Evolutionary conservation across 2,888 invertebrate genomes (phyloP).

Genomic region (Acleris sparsana): DNA sequence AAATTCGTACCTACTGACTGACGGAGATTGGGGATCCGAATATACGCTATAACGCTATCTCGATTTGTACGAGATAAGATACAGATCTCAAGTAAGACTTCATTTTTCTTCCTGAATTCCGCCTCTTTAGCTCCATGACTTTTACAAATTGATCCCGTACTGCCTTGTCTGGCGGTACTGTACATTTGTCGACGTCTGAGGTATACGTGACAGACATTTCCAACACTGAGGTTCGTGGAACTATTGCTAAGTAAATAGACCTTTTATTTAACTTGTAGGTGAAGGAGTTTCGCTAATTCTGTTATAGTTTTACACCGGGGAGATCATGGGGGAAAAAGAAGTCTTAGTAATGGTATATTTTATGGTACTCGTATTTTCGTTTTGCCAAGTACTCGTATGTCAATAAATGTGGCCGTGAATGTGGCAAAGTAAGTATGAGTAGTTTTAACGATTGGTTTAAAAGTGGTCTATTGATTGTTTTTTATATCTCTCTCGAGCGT

Average conservation of each 20-base stretch:
- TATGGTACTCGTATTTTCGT: no score
- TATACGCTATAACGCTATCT: no score
- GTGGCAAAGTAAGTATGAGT: no score
- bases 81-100: background rate
- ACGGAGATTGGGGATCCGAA: no score
- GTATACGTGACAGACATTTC: conserved; percentile 20
- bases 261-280: conserved; percentile 8
- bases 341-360: no score
- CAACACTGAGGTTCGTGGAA: background rate
- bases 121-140: background rate
- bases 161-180: conserved; percentile 15
- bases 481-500: no score
- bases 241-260: conserved; percentile 16
- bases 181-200: conserved; percentile 26
- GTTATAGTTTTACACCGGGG: conserved; percentile 8
- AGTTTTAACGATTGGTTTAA: no score
- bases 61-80: no score
- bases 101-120: conserved; percentile 1
- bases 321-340: background rate
- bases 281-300: conserved; percentile 8
- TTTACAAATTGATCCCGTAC: conserved; percentile 19
- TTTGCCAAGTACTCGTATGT: no score
- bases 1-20: no score
- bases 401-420: no score
- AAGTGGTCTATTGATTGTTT: no score